A percentile compares a stretch with the other conserved stretches of the same genome.
Evolutionary conservation across 2,888 invertebrate species (phyloP).

Genomic region (Thereva nobilitata): DNA sequence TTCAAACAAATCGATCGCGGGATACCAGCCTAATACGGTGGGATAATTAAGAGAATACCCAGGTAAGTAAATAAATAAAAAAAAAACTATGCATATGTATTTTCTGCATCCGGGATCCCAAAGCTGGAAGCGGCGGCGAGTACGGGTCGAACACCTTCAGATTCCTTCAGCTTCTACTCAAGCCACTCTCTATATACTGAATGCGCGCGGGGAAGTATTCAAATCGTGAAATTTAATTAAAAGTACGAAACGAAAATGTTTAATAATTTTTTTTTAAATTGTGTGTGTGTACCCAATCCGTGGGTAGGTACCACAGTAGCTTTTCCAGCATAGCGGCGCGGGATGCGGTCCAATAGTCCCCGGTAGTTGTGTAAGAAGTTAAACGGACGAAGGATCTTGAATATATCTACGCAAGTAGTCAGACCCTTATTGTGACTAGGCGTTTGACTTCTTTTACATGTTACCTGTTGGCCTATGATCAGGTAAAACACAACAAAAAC

Average conservation of each 20-base stretch:
- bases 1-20: conserved; percentile 24
- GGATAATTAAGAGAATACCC: not conserved
- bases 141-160: conserved; percentile 28
- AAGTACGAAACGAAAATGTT: conserved; percentile 32
- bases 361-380: too few relatives aligned
- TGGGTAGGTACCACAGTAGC: conserved; percentile 9
- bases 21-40: conserved; percentile 20
- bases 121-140: conserved; percentile 5
- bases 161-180: conserved; percentile 26
- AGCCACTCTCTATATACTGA: too few relatives aligned
- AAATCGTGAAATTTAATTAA: conserved; percentile 37
- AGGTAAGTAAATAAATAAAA: conserved; percentile 4
- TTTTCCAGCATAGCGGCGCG: too few relatives aligned
- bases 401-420: conserved; percentile 19
- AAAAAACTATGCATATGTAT: too few relatives aligned
- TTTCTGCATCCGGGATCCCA: not conserved
- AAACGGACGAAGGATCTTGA: too few relatives aligned
- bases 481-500: conserved; percentile 10
- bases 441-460: conserved; percentile 33
- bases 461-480: conserved; percentile 29
- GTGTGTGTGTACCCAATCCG: conserved; percentile 12
- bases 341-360: too few relatives aligned
- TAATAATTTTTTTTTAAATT: conserved; percentile 32
- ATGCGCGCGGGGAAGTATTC: conserved; percentile 28
- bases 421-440: conserved; percentile 21